Percentiles rank a stretch among this genome's conserved stretches.
phyloP scores from a whole-genome alignment of 1,140 invertebrate genomes.

The Calycopis cecrops region DNA sequence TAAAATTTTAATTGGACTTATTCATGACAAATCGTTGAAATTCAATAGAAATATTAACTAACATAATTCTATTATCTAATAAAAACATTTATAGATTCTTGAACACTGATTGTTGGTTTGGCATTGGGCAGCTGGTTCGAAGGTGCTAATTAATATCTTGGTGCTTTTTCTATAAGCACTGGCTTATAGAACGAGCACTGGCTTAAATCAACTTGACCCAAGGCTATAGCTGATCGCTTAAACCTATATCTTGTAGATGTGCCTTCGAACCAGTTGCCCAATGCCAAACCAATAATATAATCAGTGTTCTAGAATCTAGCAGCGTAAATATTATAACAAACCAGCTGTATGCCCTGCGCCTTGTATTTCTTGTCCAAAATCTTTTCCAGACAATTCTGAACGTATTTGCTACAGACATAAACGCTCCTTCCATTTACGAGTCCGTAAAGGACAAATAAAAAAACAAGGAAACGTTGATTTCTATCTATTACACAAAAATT shows the following conservation, averaged over 20 bases:
- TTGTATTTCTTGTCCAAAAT: no score
- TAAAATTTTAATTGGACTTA: slow-evolving; percentile 3
- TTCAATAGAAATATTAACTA: slow-evolving; percentile 10
- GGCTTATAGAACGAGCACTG: no score
- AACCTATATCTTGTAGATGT: slow-evolving; percentile 31
- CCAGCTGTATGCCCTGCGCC: no score
- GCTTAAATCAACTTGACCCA: slow-evolving; percentile 15
- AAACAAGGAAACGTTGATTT: no score
- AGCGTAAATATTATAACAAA: no score
- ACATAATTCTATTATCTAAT: no score
- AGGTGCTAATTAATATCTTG: slow-evolving; percentile 37
- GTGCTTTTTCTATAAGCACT: no score
- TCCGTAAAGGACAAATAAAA: no score
- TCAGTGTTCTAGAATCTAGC: slow-evolving; percentile 29
- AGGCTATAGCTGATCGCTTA: slow-evolving; percentile 28
- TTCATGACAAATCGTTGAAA: slow-evolving; percentile 4
- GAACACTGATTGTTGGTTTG: slow-evolving; percentile 41
- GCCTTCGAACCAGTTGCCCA: slow-evolving; percentile 41
- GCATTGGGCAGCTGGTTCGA: slow-evolving; percentile 42
- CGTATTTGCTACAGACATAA: background rate
- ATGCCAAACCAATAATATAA: slow-evolving; percentile 53
- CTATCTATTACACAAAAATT: no score
- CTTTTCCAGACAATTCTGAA: no score
- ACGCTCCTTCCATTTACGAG: background rate
- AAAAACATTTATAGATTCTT: no score